A percentile compares a stretch with the other conserved stretches of the same genome.
These are phyloP conservation scores for Acestrorhynchus altus DNA, from an alignment of 2,797 vertebrate genomes.

Conservation along the genomic window DNA sequence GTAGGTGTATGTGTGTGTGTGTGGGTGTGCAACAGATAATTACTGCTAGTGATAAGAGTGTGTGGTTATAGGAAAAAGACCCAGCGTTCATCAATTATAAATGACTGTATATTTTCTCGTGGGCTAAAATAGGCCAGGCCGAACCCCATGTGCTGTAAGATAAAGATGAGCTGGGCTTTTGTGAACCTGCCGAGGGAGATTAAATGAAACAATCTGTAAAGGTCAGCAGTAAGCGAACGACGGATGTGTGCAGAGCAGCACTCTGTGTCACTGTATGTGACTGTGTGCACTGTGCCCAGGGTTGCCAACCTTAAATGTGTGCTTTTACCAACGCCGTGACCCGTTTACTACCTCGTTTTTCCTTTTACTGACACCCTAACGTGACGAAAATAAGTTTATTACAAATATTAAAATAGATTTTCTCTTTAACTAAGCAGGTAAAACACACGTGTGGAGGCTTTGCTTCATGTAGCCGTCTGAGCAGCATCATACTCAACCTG, in stretches of 20 bases:
- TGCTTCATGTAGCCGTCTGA: too few relatives aligned
- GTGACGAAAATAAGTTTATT: too few relatives aligned
- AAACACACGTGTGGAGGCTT: too few relatives aligned
- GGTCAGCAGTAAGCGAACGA: slow-evolving; percentile 8
- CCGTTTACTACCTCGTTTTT: not conserved
- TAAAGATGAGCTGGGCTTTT: slow-evolving; percentile 6
- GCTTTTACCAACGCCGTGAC: not conserved
- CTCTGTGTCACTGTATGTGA: slow-evolving; percentile 26
- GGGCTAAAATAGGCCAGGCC: slow-evolving; percentile 26
- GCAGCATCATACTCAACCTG: too few relatives aligned
- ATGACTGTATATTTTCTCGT: slow-evolving; percentile 26
- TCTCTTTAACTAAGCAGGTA: too few relatives aligned
- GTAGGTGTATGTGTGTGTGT: not conserved
- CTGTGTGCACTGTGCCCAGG: not conserved
- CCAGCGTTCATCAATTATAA: slow-evolving; percentile 36
- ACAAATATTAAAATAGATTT: too few relatives aligned
- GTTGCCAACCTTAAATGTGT: not conserved
- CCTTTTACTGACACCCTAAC: not conserved
- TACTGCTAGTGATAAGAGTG: slow-evolving; percentile 14
- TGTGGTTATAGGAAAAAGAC: slow-evolving; percentile 25
- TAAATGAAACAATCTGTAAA: slow-evolving; percentile 22
- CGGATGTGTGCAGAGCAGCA: slow-evolving; percentile 14
- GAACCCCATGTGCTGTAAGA: slow-evolving; percentile 21
- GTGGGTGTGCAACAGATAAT: slow-evolving; percentile 7
- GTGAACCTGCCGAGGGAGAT: slow-evolving; percentile 15